Conservation (phyloP, 2,888 invertebrate species). For the Caenorhabditis zanzibari region DNA sequence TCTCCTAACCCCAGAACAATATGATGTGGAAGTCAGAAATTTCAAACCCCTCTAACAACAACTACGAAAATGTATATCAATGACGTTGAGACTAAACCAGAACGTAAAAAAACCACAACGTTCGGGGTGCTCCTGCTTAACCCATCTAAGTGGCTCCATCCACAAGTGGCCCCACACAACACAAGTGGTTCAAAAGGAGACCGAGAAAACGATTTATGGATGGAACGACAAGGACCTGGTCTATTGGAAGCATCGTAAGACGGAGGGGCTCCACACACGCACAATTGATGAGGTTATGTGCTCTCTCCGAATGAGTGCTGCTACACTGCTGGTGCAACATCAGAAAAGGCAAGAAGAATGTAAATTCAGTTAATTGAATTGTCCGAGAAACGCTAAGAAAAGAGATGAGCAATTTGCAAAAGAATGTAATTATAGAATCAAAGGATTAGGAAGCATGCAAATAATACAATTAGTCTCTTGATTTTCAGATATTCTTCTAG, state of each 20-base stretch:
- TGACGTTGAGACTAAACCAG: not conserved
- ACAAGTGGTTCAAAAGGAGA: constrained; percentile 20
- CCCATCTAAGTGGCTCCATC: constrained; percentile 12
- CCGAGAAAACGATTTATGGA: constrained; percentile 39
- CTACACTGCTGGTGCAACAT: constrained; percentile 3
- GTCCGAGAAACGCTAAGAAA: constrained; percentile 50
- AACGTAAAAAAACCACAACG: constrained; percentile 21
- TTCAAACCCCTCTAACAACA: no score
- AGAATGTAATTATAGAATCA: not conserved
- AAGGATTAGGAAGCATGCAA: no score
- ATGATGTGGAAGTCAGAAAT: no score
- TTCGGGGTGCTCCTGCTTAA: constrained; percentile 13
- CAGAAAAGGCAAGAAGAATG: constrained; percentile 57
- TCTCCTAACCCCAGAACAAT: no score
- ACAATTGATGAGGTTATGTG: constrained; percentile 62
- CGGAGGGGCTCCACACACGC: not conserved
- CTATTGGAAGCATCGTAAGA: constrained; percentile 6
- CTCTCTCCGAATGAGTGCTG: constrained; percentile 48
- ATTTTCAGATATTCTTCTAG: no score
- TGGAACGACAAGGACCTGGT: constrained; percentile 30
- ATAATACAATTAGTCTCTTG: no score
- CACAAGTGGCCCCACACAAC: not conserved
- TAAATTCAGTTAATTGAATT: constrained; percentile 62
- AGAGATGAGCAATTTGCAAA: constrained; percentile 28
- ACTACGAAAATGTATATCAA: no score